Evolutionary conservation across 2,113 vertebrate genomes (phyloP).

Genomic region (Atrichornis clamosus): DNA sequence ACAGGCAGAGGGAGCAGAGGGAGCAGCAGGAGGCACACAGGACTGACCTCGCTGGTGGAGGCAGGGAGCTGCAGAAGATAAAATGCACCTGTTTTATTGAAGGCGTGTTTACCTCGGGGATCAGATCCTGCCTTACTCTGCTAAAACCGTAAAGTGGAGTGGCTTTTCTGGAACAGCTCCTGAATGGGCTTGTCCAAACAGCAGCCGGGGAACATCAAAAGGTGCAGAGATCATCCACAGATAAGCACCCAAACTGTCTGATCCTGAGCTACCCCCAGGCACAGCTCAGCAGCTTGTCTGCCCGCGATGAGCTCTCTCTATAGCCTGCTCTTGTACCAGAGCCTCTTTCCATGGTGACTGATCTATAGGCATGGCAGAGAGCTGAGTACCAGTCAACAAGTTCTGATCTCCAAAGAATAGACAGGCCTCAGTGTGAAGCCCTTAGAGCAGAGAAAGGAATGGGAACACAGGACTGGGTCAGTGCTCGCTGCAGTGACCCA

Average conservation of each 20-base stretch:
- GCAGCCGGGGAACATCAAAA: conserved; percentile 47
- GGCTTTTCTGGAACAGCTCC: conserved; percentile 38
- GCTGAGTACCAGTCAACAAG: background rate
- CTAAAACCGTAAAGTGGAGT: background rate
- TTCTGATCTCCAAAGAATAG: background rate
- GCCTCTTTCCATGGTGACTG: background rate
- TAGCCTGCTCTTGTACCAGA: background rate
- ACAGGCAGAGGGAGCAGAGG: background rate
- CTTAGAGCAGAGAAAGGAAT: background rate
- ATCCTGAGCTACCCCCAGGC: conserved; percentile 19
- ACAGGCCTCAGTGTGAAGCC: background rate
- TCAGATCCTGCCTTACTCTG: background rate
- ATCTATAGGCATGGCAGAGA: background rate
- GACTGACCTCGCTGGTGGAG: background rate
- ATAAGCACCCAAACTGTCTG: conserved; percentile 20
- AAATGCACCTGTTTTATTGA: conserved; percentile 51
- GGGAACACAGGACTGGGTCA: background rate
- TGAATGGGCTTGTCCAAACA: conserved; percentile 42
- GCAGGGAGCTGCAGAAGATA: background rate
- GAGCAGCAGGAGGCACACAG: background rate
- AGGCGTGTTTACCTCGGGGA: background rate
- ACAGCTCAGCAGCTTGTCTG: background rate
- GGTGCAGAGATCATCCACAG: background rate
- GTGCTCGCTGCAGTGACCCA: background rate
- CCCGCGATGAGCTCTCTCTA: background rate